Conservation (phyloP, 2,888 invertebrate genomes). For the Sinhomidia bicolor region DNA sequence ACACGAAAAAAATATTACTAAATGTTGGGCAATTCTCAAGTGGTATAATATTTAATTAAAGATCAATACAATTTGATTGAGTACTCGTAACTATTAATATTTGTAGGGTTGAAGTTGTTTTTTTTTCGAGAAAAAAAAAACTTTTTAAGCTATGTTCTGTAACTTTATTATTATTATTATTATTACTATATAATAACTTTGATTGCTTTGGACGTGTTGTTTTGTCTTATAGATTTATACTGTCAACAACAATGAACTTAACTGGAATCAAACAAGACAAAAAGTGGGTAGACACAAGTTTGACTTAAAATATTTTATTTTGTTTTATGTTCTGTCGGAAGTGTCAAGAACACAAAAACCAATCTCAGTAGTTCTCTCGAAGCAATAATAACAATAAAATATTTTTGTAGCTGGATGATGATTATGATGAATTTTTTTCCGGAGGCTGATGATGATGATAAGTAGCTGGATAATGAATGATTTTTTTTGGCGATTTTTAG, state of each 20-base stretch:
- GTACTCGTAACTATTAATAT: background rate
- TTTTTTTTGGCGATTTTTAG: conserved; percentile 8
- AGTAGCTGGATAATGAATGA: conserved; percentile 12
- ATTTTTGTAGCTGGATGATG: background rate
- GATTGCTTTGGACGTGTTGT: conserved; percentile 58
- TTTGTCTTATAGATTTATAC: conserved; percentile 19
- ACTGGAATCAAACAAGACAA: background rate
- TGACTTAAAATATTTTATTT: background rate
- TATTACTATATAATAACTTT: conserved; percentile 28
- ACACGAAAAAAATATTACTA: background rate
- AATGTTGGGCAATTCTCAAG: background rate
- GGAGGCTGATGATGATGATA: conserved; percentile 34
- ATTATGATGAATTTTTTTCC: conserved; percentile 47
- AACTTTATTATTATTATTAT: background rate
- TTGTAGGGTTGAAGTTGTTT: too few relatives aligned
- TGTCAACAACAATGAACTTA: background rate
- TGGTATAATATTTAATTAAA: too few relatives aligned
- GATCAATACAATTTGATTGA: background rate
- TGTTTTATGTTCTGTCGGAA: background rate
- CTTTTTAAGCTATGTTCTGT: too few relatives aligned
- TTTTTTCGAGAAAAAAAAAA: too few relatives aligned
- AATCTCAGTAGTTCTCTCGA: background rate
- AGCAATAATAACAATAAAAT: background rate
- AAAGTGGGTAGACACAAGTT: background rate
- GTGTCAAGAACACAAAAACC: background rate